These are phyloP conservation scores for Crotophaga sulcirostris DNA, from an alignment of 2,113 vertebrate genomes.

Conservation along the genomic window DNA sequence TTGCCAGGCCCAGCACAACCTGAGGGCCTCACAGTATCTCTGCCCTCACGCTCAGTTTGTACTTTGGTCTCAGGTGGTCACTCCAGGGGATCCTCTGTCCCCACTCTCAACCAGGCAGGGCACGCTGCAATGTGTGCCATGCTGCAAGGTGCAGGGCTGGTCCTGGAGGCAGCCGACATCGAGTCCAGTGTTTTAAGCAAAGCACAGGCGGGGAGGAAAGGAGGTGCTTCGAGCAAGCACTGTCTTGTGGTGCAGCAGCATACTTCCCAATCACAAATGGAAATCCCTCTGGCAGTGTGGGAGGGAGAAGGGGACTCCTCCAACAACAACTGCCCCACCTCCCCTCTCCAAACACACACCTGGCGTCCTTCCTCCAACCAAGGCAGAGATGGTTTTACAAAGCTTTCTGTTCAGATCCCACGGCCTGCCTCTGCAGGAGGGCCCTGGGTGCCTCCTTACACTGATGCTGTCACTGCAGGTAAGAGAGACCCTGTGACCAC, in stretches of 20 bases:
- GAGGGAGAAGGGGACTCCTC: background rate
- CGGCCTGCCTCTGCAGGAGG: background rate
- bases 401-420: background rate
- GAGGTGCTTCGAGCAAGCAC: accelerated
- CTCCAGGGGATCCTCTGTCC: background rate
- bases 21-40: background rate
- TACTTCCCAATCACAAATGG: background rate
- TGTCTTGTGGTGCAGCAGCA: accelerated
- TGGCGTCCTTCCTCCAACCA: background rate
- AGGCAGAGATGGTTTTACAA: background rate
- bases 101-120: background rate
- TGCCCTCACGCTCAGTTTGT: background rate
- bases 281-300: background rate
- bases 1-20: background rate
- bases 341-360: background rate
- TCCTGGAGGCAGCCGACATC: background rate
- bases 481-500: background rate
- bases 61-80: background rate
- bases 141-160: background rate
- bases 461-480: background rate
- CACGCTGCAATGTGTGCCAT: accelerated
- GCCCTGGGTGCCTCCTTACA: background rate
- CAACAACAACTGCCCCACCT: background rate
- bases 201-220: background rate
- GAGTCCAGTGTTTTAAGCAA: background rate